Conservation (phyloP, 1,140 invertebrate species). For the Laodelphax striatellus region DNA sequence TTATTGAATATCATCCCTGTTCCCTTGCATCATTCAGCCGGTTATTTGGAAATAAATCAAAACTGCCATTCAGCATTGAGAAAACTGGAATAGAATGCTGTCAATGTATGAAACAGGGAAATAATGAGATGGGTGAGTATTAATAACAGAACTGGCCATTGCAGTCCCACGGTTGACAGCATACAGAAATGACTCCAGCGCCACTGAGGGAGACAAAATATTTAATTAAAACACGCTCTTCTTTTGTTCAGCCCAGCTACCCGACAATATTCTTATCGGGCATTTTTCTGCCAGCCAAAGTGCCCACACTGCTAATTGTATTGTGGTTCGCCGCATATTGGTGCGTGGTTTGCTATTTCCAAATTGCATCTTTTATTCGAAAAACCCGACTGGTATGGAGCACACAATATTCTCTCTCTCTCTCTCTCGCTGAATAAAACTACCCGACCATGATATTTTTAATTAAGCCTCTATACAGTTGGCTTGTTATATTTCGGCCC, state of each 20-base stretch:
- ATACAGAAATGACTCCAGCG: too few species aligned
- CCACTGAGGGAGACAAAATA: neutral
- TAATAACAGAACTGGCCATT: too few species aligned
- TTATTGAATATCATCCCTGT: too few species aligned
- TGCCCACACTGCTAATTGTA: neutral
- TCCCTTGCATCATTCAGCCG: too few species aligned
- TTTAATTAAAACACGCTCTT: slow-evolving; percentile 3
- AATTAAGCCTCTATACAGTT: neutral
- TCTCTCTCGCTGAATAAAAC: neutral
- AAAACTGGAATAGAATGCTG: too few species aligned
- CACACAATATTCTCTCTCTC: neutral
- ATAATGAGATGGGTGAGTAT: too few species aligned
- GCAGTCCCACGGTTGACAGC: too few species aligned
- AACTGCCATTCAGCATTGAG: too few species aligned
- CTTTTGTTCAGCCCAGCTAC: neutral
- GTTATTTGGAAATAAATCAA: too few species aligned
- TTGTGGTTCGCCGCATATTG: neutral
- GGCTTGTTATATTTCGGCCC: too few species aligned
- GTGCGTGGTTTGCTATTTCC: neutral
- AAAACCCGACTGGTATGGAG: neutral
- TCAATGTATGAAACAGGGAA: too few species aligned
- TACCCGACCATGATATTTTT: slow-evolving; percentile 2
- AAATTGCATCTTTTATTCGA: neutral
- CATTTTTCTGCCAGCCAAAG: neutral
- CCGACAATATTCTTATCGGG: neutral